Conservation (phyloP, 2,113 vertebrate species). For the Sebastes schlegelii region DNA sequence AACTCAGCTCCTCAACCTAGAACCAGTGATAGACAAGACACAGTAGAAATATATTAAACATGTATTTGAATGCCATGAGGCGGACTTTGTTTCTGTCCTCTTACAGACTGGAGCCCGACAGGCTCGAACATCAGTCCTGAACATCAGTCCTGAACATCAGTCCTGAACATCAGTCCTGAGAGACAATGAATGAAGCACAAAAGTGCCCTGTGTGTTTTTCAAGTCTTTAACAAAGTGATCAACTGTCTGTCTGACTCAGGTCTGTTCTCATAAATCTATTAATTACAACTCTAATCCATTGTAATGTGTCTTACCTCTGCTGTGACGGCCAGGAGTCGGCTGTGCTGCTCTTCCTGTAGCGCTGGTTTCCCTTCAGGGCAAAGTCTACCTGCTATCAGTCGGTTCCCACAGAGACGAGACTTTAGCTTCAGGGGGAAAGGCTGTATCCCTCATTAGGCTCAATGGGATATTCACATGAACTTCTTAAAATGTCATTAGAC, state of each 20-base stretch:
- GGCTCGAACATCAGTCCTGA: not conserved
- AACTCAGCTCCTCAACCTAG: not conserved
- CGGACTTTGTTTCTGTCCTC: constrained; percentile 23
- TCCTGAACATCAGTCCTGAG: not conserved
- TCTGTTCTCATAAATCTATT: constrained; percentile 40
- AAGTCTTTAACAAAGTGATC: constrained; percentile 14
- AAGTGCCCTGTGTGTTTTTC: not conserved
- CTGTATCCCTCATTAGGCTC: constrained; percentile 68
- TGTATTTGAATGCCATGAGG: not conserved
- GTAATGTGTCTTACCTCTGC: constrained; percentile 62
- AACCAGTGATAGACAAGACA: not conserved
- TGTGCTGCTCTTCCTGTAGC: constrained; percentile 56
- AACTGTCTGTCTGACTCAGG: constrained; percentile 12
- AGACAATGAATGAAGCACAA: not conserved
- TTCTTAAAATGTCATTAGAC: constrained; percentile 61
- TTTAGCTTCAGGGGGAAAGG: constrained; percentile 56
- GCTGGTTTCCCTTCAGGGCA: constrained; percentile 63
- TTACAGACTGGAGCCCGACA: not conserved
- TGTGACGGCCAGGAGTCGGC: constrained; percentile 35
- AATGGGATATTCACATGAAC: constrained; percentile 58
- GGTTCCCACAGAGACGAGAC: constrained; percentile 70
- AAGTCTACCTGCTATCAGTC: constrained; percentile 78
- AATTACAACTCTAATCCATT: constrained; percentile 9
- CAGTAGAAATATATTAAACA: not conserved
- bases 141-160: too few species aligned